Base-by-base conservation (phyloP, 2,797 vertebrate species). In the Phalanger gymnotis region DNA sequence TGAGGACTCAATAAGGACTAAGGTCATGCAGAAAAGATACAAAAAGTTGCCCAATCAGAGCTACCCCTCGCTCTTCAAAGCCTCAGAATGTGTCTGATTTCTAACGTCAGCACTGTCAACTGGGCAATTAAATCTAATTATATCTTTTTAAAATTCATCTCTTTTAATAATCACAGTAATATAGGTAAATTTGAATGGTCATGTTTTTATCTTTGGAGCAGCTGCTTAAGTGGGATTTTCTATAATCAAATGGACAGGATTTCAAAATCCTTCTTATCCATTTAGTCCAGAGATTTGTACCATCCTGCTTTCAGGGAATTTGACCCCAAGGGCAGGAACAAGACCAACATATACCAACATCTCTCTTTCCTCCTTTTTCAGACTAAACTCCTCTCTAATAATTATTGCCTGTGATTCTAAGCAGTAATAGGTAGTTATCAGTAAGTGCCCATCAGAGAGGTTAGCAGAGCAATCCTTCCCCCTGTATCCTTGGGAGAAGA, bases 391-490 rank as follows among this genome's bases (percentile, higher is more conserved):
- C 51, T 96, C 54, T 91, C 92, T 93, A 13, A 91, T 95, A 96
- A 97, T 98, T 97, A 96, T 90, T 58, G 91, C 66, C 92, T 96
- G 95, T n/a, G 93, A 95, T 93, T 96, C 95, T 27, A 13, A 92
- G 47, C 19, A 0, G 90, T 96, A 95, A 97, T 94, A 89, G 89
- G 40, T 51, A 58, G 94, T 95, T 94, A 93, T 94, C 95, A 95
- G 94, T 25, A 28, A 96, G 94, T 93, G 52, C 97, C 94, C 66
- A 4, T 94, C 87, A 87, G 90, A 94, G 90, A 53, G 95, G 93
- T 92, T 40, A 95, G 93, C 91, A 56, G 95, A 95, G 81, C 93
- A 31, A 53, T 53, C 91, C 93, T 96, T 92, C 92, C 92, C 90
- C 10, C 6, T 0, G 0, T 0, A 87, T 90, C 94, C 94, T 94